A percentile compares a stretch with the other conserved stretches of the same genome.
Conservation (phyloP, 2,888 invertebrate species). For the Orthosia cruda region DNA sequence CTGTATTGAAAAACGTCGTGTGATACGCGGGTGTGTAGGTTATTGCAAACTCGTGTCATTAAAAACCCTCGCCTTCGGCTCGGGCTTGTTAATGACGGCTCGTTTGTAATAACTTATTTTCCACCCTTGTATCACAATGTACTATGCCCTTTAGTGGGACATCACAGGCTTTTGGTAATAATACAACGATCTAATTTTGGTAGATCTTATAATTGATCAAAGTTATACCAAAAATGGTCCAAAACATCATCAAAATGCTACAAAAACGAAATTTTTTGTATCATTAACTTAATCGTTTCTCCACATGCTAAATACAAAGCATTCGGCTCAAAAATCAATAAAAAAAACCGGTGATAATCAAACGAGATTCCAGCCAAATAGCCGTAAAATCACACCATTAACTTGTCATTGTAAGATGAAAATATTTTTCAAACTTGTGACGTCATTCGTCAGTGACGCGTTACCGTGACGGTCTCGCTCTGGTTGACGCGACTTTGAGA, state of each 20-base stretch:
- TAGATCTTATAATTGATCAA: background rate
- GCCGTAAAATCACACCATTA: constrained; percentile 52
- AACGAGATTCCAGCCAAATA: constrained; percentile 34
- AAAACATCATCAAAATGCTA: background rate
- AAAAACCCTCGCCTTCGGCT: too few species aligned
- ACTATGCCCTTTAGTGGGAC: too few species aligned
- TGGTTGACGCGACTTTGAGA: constrained; percentile 80
- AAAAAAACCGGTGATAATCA: constrained; percentile 22
- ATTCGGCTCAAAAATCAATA: constrained; percentile 6
- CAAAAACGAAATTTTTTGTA: background rate
- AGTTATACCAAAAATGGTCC: background rate
- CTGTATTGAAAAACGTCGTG: too few species aligned
- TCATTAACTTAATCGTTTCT: background rate
- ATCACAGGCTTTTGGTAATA: too few species aligned
- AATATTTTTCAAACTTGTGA: constrained; percentile 67
- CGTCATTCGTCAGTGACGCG: constrained; percentile 66
- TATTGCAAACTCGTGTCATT: too few species aligned
- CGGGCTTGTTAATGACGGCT: too few species aligned
- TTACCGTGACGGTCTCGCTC: constrained; percentile 79
- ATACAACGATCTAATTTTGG: background rate
- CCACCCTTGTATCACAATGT: too few species aligned
- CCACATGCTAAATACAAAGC: background rate
- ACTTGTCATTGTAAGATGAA: constrained; percentile 35
- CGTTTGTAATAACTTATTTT: too few species aligned
- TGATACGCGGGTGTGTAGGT: too few species aligned